Conservation (phyloP, 2,113 vertebrate species). For the Tympanuchus pallidicinctus region DNA sequence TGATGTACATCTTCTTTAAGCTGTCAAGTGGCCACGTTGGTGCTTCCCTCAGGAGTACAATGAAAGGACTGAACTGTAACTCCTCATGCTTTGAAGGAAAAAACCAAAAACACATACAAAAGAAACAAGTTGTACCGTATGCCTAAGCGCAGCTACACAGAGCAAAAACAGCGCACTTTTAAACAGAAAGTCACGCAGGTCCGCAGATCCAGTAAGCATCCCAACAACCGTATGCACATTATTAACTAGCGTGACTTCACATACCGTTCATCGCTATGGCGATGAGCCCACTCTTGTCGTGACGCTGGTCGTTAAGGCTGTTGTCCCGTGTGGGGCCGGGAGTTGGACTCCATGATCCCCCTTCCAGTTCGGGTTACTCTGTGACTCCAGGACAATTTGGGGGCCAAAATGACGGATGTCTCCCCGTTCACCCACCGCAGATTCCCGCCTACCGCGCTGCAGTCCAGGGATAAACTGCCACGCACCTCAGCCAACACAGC, state of each 20-base stretch:
- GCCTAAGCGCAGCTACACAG: not conserved
- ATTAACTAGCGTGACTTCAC: accelerated
- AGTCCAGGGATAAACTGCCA: no score
- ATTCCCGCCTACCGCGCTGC: no score
- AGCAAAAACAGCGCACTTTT: not conserved
- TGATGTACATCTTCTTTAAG: constrained; percentile 87
- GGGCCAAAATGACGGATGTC: no score
- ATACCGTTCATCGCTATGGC: no score
- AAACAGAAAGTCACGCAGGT: not conserved
- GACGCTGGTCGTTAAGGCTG: no score
- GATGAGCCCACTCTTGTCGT: accelerated
- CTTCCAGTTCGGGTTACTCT: no score
- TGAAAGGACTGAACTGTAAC: not conserved
- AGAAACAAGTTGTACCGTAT: not conserved
- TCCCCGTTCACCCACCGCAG: no score
- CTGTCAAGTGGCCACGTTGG: not conserved
- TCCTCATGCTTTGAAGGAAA: not conserved
- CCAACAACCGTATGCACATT: not conserved
- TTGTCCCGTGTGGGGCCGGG: no score
- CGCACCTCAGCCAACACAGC: no score
- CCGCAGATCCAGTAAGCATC: not conserved
- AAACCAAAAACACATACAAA: not conserved
- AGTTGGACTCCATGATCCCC: no score
- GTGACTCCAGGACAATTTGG: no score
- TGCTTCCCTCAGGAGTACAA: accelerated